Base-by-base conservation (phyloP, 2,113 vertebrate genomes). In the Hippocampus guttulatus region DNA sequence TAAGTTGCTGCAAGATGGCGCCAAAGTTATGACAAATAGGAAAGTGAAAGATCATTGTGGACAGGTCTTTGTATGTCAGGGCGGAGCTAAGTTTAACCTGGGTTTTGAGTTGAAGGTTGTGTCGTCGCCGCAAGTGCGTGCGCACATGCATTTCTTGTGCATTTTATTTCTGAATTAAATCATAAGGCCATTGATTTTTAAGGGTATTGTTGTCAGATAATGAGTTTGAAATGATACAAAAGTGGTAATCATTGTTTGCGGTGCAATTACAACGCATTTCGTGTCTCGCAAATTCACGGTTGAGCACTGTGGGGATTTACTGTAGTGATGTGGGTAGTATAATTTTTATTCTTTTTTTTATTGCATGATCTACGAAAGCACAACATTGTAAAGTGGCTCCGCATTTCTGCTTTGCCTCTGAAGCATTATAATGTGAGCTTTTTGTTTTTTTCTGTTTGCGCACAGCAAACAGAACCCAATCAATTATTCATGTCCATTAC, bases 401-500 rank as follows among this genome's bases (percentile, higher is more conserved):
- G 20, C 18, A 15, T 9, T 0, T 21, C 30, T 15, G 8, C 33
- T 8, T 33, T 41, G 25, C 45, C 66, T 40, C 51, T 9, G 3
- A n/a, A 27, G 5, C 27, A 55, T 52, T 25, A 25, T 55, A 3
- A 45, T 8, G 12, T 20, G 3, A 5, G 20, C 9, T 1, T 7
- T 65, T 21, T 43, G 2, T 21, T 27, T 20, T 69, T 21, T 52
- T 20, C 55, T 62, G 64, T 70, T 40, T 38, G 52, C 33, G 27
- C 18, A 64, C 15, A 15, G 25, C 30, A 21, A n/a, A 20, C 47
- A 58, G 20, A 58, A 51, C 21, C 49, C 4, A 2, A 60, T 80
- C 0, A 38, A 79, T 72, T 20, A 78, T 79, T 77, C 20, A 79
- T 41, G 23, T 38, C 5, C 47, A 79, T 84, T 71, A 68, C 60